Evolutionary conservation across 2,113 vertebrate species (phyloP).

Genomic region (Macrotus californicus): DNA sequence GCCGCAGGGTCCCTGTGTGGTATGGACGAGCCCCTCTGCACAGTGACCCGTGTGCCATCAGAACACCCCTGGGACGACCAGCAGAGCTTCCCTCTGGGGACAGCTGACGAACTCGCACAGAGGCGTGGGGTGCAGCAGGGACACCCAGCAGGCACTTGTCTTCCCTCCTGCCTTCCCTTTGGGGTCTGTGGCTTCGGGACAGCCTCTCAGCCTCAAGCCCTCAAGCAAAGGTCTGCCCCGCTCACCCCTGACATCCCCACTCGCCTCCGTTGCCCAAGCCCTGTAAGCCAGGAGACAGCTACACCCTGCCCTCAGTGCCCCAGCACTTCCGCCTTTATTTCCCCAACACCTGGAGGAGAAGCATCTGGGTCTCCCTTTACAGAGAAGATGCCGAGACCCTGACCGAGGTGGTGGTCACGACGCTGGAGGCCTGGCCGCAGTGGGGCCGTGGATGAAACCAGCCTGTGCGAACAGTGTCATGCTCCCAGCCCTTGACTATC

Average conservation of each 20-base stretch:
- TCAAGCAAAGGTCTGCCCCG: neutral
- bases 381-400: neutral
- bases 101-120: fast-evolving
- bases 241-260: neutral
- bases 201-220: neutral
- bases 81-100: too few relatives aligned
- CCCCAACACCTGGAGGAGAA: neutral
- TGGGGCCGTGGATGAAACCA: neutral
- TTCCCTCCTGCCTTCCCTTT: neutral
- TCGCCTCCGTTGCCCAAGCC: neutral
- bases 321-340: neutral
- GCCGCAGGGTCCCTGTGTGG: neutral
- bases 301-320: neutral
- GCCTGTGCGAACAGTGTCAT: fast-evolving
- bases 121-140: neutral
- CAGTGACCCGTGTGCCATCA: neutral
- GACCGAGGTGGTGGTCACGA: neutral
- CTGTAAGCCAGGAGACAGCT: neutral
- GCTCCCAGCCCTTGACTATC: neutral
- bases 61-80: neutral
- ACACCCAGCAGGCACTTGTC: neutral
- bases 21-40: neutral
- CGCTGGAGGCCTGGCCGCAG: neutral
- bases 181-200: neutral
- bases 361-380: neutral